Base-by-base conservation (phyloP, 2,113 vertebrate species). In the Taxidea taxus region DNA sequence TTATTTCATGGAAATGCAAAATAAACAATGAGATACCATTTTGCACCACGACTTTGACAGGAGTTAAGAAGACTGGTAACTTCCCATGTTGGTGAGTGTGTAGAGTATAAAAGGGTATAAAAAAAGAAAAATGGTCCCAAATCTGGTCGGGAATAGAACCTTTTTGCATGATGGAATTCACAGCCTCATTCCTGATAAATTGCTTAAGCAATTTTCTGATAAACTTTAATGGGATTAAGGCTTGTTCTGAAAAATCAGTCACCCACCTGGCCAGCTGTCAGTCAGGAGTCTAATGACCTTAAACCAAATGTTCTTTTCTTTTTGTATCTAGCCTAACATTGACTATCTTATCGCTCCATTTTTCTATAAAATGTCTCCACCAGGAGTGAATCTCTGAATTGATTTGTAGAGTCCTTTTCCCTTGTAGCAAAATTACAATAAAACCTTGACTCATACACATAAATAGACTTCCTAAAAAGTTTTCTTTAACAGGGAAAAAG, bases 191-290 rank as follows among this genome's bases (percentile, higher is more conserved):
- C 92, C 90, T 25, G 87, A 94, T 93, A 97, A 94, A 91, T 91
- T 95, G 92, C 91, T 94, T 93, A 93, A 96, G 96, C 97, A 96
- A 95, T 95, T 98, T 98, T 96, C 97, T 98, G 96, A 98, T 98
- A 96, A 97, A 94, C 80, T 94, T 62, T 97, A 97, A 97, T 98
- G 97, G 93, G 91, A 95, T 95, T 97, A 97, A 97, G 91, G 80
- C 89, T 91, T 94, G 70, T 91, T 95, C 95, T 92, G 96, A 93
- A 64, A 97, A 84, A 89, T 70, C 89, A n/a, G 78, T 72, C 49
- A 7, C 93, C 78, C 72, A 37, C 84, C 91, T 47, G n/a, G 42
- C 64, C 82, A 74, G 77, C 90, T 94, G 89, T 93, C 93, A 87
- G 78, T 95, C 56, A 91, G 80, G 82, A 94, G 64, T 42, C 87